Base-by-base conservation (phyloP, 1,140 invertebrate genomes). In the Drosophila erecta region DNA sequence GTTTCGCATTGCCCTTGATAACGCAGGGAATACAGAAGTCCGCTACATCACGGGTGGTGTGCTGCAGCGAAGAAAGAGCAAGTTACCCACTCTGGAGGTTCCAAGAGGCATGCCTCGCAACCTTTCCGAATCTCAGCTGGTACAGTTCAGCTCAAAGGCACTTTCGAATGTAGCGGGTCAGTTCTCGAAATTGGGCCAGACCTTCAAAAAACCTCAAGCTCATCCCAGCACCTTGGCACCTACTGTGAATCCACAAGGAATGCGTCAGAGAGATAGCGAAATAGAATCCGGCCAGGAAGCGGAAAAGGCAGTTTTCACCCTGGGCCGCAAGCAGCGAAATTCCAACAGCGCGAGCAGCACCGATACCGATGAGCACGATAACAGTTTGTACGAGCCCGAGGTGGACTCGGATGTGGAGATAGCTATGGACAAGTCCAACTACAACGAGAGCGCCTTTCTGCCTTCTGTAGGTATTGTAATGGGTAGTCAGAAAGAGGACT, bases 151-250 rank as follows among this genome's bases (percentile, higher is more conserved):
- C 66, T 96, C 96, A 14, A 97, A 97, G 93, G 96, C 96, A 49
- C 92, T 97, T 14, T 96, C 94, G 35, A 97, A 97, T 91, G 95
- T 97, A 93, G 95, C 96, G 0, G 96, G 97, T 56, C 96, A 97
- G 81, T 96, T 98, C 90, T 96, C 95, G 40, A 97, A 96, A 91
- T 93, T 97, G 14, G 94, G 96, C 38, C 95, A 95, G 58, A 95
- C 93, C 2, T 94, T 96, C 14, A 95, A 95, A 46, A 86, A 86
- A 90, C 93, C 93, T 67, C 69, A 49, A 43, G 61, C 59, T 15
- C 65, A 58, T 43, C 62, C 74, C 10, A 62, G 59, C 24, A 83
- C 73, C 44, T 11, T 69, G 30, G 56, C 71, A 15, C 78, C 86
- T 15, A 73, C 78, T n/a, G 74, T 78, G 0, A 90, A 91, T 71